Base-by-base conservation (phyloP, 92 coral and sea anemone species). In the Paramuricea clavata region DNA sequence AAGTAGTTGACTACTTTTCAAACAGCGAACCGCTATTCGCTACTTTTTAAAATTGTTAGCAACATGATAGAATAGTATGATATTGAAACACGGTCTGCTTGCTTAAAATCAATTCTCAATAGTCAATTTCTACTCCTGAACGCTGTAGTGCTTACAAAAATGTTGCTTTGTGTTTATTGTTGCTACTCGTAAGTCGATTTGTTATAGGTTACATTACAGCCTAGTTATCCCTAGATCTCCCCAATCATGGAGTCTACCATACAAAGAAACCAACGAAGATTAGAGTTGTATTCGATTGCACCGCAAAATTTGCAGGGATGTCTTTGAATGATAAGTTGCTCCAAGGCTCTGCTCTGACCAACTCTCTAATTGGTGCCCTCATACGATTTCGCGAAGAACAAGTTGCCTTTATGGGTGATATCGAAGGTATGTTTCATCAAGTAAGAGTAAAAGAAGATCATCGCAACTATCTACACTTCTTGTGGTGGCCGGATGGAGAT, bases 401-500 rank as follows among this genome's bases (percentile, higher is more conserved):
- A 61, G 69, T 1, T 61, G 69, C 69, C 8, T 82, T 76, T 35
- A 82, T 49, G 76, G 78, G 35, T 12, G 82, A 76, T 76, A 49
- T 76, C 30, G 82, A 76, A 76, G 68, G 57, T 8, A 52, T 78
- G 78, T 78, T 49, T 32, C 25, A 78, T 26, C 87, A 83, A 32
- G 87, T 83, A 21, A 30, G 28, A 28, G 88, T 84, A 30, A 83
- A 77, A 13, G 65, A 76, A 17, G 73, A 33, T 7, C 88, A 84
- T 57, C 23, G 61, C 21, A 47, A 72, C 59, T 72, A 12, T n/a
- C 61, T 91, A 33, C 71, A 87, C 19, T 91, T 77, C 71, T 33
- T 76, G 0, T 86, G 93, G 93, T 86, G 81, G 82, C 85, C 86
- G 26, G 36, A 68, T 21, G 90, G 93, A 1, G 31, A 86, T 11